Evolutionary conservation across 2,888 invertebrate genomes (phyloP).

Genomic region (Frankliniella intonsa): DNA sequence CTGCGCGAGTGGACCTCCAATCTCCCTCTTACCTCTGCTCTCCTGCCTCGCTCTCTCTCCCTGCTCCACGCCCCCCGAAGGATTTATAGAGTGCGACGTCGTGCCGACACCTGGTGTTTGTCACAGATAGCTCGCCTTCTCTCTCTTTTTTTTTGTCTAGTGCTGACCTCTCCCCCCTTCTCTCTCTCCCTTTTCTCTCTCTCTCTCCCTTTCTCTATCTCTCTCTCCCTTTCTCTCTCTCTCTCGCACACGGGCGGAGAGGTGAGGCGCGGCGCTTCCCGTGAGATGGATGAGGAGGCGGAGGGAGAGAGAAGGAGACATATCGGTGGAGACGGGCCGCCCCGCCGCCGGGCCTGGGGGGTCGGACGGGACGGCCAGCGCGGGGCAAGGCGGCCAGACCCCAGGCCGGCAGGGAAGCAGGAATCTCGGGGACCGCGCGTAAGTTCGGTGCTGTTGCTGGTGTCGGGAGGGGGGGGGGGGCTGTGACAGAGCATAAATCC

Average conservation of each 20-base stretch:
- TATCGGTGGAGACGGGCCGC: background rate
- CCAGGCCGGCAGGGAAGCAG: background rate
- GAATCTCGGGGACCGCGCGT: background rate
- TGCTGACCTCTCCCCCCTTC: background rate
- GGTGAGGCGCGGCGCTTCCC: background rate
- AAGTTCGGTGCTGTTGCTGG: background rate
- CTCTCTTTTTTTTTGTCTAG: background rate
- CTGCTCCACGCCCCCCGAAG: background rate
- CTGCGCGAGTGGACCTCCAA: too few species aligned
- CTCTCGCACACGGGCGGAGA: too few species aligned
- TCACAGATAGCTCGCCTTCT: background rate
- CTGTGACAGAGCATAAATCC: conserved; percentile 20
- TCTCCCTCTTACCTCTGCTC: too few species aligned
- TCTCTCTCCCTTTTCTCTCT: background rate
- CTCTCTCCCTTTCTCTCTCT: background rate
- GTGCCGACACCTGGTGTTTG: conserved; percentile 25
- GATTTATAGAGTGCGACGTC: conserved; percentile 21
- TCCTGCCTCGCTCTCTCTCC: background rate
- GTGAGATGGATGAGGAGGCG: conserved; percentile 18
- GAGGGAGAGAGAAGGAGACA: conserved; percentile 23
- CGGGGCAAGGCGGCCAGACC: too few species aligned
- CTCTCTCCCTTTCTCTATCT: background rate
- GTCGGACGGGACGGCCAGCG: background rate
- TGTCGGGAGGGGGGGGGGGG: background rate
- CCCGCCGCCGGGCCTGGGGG: background rate